Conservation (phyloP, 2,797 vertebrate genomes). For the Danionella dracula region DNA sequence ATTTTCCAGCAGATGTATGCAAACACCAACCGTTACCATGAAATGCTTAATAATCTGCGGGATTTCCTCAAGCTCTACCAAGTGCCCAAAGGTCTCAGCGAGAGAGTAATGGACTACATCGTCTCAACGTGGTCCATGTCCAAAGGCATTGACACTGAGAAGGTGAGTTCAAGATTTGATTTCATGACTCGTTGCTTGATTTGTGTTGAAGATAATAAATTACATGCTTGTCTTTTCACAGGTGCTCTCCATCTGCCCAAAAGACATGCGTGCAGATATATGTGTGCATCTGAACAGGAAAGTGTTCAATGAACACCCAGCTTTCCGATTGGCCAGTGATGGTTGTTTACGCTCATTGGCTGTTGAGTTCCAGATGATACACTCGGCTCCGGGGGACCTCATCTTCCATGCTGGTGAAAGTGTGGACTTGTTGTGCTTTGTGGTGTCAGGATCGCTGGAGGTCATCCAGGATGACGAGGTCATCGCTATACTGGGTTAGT, state of each 20-base stretch:
- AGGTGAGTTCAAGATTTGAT: constrained; percentile 64
- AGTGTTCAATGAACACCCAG: constrained; percentile 95
- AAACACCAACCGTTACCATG: constrained; percentile 96
- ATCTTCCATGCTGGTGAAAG: constrained; percentile 96
- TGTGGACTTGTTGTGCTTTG: constrained; percentile 93
- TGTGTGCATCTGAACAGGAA: constrained; percentile 95
- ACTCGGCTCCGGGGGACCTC: constrained; percentile 94
- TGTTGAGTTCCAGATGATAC: constrained; percentile 94
- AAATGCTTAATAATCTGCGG: constrained; percentile 94
- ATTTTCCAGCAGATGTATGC: constrained; percentile 99
- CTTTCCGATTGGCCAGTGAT: constrained; percentile 92
- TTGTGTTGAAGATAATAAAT: background rate
- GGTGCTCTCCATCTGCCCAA: constrained; percentile 96
- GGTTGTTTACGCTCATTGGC: constrained; percentile 92
- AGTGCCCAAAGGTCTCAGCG: constrained; percentile 94
- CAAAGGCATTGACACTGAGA: constrained; percentile 96
- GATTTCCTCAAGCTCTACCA: constrained; percentile 97
- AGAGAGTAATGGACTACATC: constrained; percentile 96
- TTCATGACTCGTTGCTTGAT: too few species aligned
- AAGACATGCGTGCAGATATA: constrained; percentile 96
- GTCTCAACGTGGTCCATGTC: constrained; percentile 98
- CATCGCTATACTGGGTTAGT: constrained; percentile 91
- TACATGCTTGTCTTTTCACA: constrained; percentile 53
- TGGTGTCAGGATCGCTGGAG: constrained; percentile 92
- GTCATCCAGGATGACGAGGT: constrained; percentile 99